Base-by-base conservation (phyloP, 2,113 vertebrate genomes). In the Callaeas wilsoni region DNA sequence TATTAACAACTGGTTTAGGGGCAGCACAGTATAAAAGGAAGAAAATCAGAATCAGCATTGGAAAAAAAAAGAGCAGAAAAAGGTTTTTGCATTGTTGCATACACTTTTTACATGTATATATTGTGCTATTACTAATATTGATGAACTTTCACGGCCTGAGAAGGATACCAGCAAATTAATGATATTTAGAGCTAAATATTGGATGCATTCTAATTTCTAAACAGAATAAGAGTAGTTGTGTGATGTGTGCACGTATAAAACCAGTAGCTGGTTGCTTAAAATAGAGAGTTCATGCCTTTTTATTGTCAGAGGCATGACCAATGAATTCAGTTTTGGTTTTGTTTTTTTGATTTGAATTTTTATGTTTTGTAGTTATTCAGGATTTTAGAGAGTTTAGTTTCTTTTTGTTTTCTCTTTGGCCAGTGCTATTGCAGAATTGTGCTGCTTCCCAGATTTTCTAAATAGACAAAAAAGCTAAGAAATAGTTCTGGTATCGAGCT, bases 351-450 rank as follows among this genome's bases (percentile, higher is more conserved):
- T 3, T 37, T 49, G 4, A 1, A 9, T 35, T 79, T 76, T 59
- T 42, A 26, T 35, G 7, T 10, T 23, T 32, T 17, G 2, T 18
- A 53, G 7, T 52, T 20, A 19, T 52, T 57, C 0, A 0, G 7
- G 21, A 13, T 35, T 62, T 8, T 29, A 1, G 8, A 4, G 6
- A 1, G 0, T 0, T 26, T 15, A 23, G 1, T 47, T 52, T 23
- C 18, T 16, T 41, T 21, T 50, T 30, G n/a, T 37, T 85, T 56
- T 18, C 8, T 32, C 14, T 80, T 81, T 1, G 0, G 2, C 1
- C 3, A 26, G 4, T 20, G 4, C 56, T 71, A 47, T 12, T 1
- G 1, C 11, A 77, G 22, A 46, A 4, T 14, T 82, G 27, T 12
- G 2, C 5, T 86, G 6, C 18, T 85, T 85, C 23, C 5, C 16